These are phyloP conservation scores for Graptemys geographica DNA, from an alignment of 2,797 vertebrate species.

Conservation along the genomic window DNA sequence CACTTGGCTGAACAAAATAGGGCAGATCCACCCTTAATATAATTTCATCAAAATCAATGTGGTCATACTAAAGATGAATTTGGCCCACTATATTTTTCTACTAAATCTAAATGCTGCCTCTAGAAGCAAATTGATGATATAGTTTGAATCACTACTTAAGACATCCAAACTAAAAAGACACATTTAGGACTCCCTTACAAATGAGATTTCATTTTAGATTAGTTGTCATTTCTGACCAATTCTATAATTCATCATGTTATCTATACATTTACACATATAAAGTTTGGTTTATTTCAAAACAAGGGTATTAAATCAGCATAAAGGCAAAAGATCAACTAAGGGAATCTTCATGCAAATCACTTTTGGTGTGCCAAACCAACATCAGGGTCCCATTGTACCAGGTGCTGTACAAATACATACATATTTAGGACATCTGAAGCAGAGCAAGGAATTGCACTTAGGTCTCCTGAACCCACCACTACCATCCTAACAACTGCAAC, in stretches of 20 bases:
- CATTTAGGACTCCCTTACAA: neutral
- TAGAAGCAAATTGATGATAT: neutral
- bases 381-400: neutral
- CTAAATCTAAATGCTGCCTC: neutral
- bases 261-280: neutral
- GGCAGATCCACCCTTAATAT: neutral
- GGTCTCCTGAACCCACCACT: neutral
- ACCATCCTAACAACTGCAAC: neutral
- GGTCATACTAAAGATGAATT: neutral
- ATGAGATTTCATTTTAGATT: neutral
- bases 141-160: neutral
- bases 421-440: neutral
- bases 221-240: neutral
- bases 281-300: neutral
- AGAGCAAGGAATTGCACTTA: neutral
- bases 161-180: neutral
- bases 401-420: neutral
- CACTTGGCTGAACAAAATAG: constrained; percentile 5
- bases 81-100: neutral
- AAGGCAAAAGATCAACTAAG: neutral
- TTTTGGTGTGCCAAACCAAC: neutral
- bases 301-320: neutral
- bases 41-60: neutral
- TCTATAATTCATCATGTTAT: neutral
- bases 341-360: neutral